Evolutionary conservation across 2,888 invertebrate species (phyloP).

Genomic region (Tinea trinotella): DNA sequence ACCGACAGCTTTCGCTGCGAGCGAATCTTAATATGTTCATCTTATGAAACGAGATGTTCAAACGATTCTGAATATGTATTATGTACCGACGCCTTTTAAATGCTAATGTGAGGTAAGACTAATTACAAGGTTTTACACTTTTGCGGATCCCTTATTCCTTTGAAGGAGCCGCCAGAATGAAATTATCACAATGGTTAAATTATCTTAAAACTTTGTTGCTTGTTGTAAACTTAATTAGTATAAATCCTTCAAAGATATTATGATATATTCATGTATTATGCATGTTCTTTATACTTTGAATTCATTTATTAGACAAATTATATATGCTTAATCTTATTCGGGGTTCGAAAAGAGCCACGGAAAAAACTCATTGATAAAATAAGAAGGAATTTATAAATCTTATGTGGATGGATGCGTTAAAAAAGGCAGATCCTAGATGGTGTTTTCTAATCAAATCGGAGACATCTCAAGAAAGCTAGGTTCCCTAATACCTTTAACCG

Average conservation of each 20-base stretch:
- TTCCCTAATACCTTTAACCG: no score
- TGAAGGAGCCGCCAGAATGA: neutral
- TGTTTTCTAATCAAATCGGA: no score
- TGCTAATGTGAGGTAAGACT: conserved; percentile 17
- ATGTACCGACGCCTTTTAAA: conserved; percentile 16
- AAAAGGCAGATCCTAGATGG: no score
- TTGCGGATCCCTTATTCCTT: conserved; percentile 11
- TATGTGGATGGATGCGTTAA: no score
- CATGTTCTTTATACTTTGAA: neutral
- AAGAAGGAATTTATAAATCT: no score
- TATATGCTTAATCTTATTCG: no score
- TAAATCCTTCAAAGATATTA: conserved; percentile 2
- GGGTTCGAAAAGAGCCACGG: no score
- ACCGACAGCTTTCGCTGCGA: conserved; percentile 25
- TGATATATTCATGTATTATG: neutral
- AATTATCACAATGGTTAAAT: conserved; percentile 5
- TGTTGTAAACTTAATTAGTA: conserved; percentile 11
- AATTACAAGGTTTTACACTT: conserved; percentile 18
- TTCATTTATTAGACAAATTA: no score
- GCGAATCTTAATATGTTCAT: conserved; percentile 30
- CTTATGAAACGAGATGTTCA: conserved; percentile 32
- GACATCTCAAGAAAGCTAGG: no score
- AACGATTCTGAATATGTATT: conserved; percentile 18
- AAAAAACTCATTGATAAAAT: no score
- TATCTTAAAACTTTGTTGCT: conserved; percentile 11